These are phyloP conservation scores for Acleris cristana DNA, from an alignment of 2,888 invertebrate genomes.

Conservation along the genomic window DNA sequence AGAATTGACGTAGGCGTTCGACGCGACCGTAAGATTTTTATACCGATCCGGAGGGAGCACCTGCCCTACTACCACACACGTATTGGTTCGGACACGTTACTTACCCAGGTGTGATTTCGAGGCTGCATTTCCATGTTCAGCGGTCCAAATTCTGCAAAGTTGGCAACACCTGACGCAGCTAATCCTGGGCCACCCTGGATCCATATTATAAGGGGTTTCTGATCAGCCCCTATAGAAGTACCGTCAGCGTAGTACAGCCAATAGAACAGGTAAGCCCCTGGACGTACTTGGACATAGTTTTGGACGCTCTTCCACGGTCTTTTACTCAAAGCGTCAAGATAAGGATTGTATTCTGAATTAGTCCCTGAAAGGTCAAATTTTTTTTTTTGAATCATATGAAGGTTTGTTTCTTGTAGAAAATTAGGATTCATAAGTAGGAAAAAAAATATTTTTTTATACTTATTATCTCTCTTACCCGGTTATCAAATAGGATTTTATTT, in stretches of 20 bases:
- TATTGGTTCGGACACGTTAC: slow-evolving; percentile 33
- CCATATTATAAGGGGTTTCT: slow-evolving; percentile 91
- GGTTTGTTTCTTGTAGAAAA: too few species aligned
- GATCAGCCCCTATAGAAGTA: slow-evolving; percentile 77
- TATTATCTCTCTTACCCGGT: too few species aligned
- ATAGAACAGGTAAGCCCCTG: slow-evolving; percentile 91
- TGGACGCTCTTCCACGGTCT: slow-evolving; percentile 81
- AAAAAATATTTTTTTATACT: too few species aligned
- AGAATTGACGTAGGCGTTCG: too few species aligned
- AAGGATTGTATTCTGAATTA: slow-evolving; percentile 57
- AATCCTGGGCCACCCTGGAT: slow-evolving; percentile 94
- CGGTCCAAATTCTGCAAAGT: slow-evolving; percentile 93
- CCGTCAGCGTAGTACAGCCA: slow-evolving; percentile 93
- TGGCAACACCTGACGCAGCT: slow-evolving; percentile 93
- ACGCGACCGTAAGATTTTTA: too few species aligned
- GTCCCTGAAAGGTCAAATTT: slow-evolving; percentile 11
- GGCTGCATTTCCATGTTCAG: slow-evolving; percentile 85
- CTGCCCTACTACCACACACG: too few species aligned
- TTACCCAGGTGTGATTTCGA: slow-evolving; percentile 91
- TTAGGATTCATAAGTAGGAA: too few species aligned
- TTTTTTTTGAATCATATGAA: background rate
- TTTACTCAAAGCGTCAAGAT: slow-evolving; percentile 53
- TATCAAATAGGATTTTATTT: too few species aligned
- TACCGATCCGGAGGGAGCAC: too few species aligned
- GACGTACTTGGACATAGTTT: slow-evolving; percentile 89